A percentile compares a stretch with the other conserved stretches of the same genome.
These are phyloP conservation scores for Bungarus multicinctus DNA, from an alignment of 2,113 vertebrate genomes.

Conservation along the genomic window DNA sequence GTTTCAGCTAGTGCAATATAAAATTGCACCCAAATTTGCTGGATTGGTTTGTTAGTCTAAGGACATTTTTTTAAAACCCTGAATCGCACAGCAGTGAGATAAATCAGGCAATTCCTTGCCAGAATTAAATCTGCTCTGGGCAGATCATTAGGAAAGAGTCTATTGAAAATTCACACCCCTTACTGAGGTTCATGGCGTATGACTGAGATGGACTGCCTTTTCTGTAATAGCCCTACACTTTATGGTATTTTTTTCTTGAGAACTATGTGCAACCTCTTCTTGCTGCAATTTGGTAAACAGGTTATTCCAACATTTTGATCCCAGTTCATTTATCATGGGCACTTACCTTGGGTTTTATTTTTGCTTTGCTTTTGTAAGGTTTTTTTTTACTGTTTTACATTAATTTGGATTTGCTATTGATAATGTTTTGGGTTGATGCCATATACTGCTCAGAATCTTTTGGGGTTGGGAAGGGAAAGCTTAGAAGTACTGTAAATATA, in stretches of 20 bases:
- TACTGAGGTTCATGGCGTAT: background rate
- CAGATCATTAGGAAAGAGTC: background rate
- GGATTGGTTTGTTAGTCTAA: background rate
- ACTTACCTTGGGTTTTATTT: background rate
- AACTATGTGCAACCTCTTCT: background rate
- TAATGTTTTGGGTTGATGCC: background rate
- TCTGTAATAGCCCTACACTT: background rate
- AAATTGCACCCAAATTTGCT: background rate
- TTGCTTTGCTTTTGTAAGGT: background rate
- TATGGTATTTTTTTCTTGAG: background rate
- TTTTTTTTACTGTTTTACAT: background rate
- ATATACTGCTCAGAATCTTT: background rate
- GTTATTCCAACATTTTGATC: background rate
- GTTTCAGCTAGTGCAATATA: background rate
- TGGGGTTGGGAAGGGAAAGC: background rate
- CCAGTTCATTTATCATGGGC: background rate
- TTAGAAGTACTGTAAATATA: background rate
- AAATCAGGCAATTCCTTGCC: background rate
- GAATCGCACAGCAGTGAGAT: background rate
- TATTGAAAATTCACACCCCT: background rate
- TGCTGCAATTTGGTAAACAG: background rate
- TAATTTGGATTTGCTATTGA: background rate
- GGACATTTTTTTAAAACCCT: background rate
- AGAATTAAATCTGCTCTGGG: background rate
- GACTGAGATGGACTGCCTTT: background rate